phyloP scores from a whole-genome alignment of 1,140 invertebrate species.

The Trichonephila inaurata region DNA sequence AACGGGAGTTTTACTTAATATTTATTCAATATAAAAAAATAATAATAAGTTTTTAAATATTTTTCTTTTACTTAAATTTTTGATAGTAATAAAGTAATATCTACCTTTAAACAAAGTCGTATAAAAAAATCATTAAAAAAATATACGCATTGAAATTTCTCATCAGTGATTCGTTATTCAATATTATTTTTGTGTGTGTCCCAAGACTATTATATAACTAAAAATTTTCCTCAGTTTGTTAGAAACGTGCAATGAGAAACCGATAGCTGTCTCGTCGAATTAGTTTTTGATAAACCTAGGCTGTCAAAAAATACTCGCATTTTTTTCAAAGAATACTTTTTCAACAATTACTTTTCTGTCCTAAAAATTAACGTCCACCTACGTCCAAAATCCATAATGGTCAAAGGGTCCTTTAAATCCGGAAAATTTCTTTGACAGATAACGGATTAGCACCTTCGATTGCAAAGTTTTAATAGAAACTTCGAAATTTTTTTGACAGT shows the following conservation, averaged over 20 bases:
- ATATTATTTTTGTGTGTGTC: too few species aligned
- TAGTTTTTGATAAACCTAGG: slow-evolving; percentile 45
- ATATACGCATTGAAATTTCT: too few species aligned
- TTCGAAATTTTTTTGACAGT: slow-evolving; percentile 74
- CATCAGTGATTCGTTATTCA: too few species aligned
- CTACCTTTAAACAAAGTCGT: too few species aligned
- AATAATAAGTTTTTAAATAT: too few species aligned
- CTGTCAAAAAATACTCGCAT: slow-evolving; percentile 37
- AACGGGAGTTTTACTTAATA: too few species aligned
- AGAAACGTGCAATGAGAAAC: not conserved
- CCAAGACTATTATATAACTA: not conserved
- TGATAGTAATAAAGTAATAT: too few species aligned
- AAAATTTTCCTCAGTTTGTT: too few species aligned
- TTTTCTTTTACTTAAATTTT: too few species aligned
- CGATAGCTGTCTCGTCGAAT: slow-evolving; percentile 45
- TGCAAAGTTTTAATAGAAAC: slow-evolving; percentile 67
- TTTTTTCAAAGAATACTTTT: slow-evolving; percentile 46
- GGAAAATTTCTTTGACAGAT: slow-evolving; percentile 71
- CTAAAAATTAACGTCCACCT: slow-evolving; percentile 60
- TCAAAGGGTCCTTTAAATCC: slow-evolving; percentile 70
- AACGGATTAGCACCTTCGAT: slow-evolving; percentile 70
- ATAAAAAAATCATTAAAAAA: too few species aligned
- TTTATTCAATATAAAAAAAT: too few species aligned
- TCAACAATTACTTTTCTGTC: slow-evolving; percentile 36
- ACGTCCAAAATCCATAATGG: not conserved